These are phyloP conservation scores for Condylostylus longicornis DNA, from an alignment of 1,140 invertebrate genomes.

Conservation along the genomic window DNA sequence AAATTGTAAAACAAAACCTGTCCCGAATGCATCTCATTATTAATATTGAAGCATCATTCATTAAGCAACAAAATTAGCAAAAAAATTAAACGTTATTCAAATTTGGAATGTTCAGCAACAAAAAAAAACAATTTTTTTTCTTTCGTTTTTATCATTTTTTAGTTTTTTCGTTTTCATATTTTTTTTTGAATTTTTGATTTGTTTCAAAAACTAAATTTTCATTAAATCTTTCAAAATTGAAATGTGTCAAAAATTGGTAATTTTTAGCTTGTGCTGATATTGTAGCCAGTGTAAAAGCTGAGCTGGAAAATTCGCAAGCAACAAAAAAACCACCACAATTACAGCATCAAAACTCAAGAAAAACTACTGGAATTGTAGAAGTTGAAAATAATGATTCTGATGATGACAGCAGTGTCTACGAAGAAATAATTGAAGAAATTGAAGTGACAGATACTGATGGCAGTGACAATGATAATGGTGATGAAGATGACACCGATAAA, in stretches of 20 bases:
- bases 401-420: neutral
- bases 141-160: neutral
- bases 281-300: slow-evolving; percentile 37
- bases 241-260: neutral
- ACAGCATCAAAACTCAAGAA: neutral
- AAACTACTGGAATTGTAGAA: too few species aligned
- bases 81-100: too few species aligned
- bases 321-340: neutral
- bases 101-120: too few species aligned
- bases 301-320: slow-evolving; percentile 12
- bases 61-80: too few species aligned
- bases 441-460: neutral
- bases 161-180: neutral
- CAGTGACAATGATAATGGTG: neutral
- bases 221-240: neutral
- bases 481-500: too few species aligned
- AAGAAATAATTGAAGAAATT: too few species aligned
- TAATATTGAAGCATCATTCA: too few species aligned
- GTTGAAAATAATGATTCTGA: neutral
- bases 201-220: neutral
- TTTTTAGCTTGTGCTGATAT: slow-evolving; percentile 40
- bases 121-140: too few species aligned
- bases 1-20: too few species aligned
- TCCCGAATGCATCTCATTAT: too few species aligned
- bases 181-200: slow-evolving; percentile 1